Conservation (phyloP, 2,797 vertebrate genomes). For the Hapalemur alaotrensis region DNA sequence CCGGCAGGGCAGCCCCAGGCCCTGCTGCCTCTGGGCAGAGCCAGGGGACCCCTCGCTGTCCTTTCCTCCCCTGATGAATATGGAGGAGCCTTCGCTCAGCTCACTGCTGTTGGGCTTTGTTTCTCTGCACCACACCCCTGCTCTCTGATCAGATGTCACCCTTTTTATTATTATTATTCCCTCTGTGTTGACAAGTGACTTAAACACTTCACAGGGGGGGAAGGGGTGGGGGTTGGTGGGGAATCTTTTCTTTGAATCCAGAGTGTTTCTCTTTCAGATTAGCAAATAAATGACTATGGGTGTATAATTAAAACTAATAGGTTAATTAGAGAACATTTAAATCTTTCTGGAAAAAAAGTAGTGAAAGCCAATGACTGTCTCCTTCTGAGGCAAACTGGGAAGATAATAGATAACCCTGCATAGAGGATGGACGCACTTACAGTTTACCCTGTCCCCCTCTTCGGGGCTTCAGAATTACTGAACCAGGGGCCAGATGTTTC, state of each 20-base stretch:
- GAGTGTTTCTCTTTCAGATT: constrained; percentile 70
- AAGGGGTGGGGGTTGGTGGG: background rate
- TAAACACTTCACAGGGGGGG: constrained; percentile 70
- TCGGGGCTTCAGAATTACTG: background rate
- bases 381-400: constrained; percentile 28
- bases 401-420: background rate
- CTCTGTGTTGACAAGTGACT: constrained; percentile 82
- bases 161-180: constrained; percentile 72
- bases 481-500: background rate
- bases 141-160: constrained; percentile 75
- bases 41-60: constrained; percentile 56
- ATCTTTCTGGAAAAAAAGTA: constrained; percentile 60
- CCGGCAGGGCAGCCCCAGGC: background rate
- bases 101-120: constrained; percentile 81
- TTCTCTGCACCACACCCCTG: constrained; percentile 67
- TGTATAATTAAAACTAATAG: constrained; percentile 79
- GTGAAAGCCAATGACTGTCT: constrained; percentile 35
- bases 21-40: background rate
- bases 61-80: constrained; percentile 78
- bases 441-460: background rate
- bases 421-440: background rate
- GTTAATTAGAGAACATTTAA: constrained; percentile 81
- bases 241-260: constrained; percentile 57
- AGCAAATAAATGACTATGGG: constrained; percentile 75
- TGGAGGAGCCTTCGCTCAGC: constrained; percentile 78